Conservation (phyloP, 2,888 invertebrate genomes). For the Eucera pruinosa region DNA sequence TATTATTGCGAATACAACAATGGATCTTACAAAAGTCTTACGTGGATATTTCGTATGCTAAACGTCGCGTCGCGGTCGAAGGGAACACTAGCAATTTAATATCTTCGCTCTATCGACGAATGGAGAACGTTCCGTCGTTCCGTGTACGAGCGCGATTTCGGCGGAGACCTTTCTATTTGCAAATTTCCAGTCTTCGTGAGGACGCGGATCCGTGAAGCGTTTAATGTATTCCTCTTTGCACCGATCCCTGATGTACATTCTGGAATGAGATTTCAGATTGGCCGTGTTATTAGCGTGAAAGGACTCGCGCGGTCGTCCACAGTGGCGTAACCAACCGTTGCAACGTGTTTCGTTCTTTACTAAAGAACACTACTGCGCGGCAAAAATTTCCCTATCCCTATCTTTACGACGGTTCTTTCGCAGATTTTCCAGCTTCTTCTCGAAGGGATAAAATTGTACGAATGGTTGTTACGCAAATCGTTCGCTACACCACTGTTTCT, state of each 20-base stretch:
- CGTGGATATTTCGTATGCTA: background rate
- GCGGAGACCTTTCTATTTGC: background rate
- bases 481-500: constrained; percentile 21
- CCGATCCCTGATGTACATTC: constrained; percentile 33
- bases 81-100: background rate
- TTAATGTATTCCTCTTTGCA: constrained; percentile 13
- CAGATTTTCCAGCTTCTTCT: no score
- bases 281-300: constrained; percentile 26
- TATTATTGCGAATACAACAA: background rate
- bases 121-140: background rate
- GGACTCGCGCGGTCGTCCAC: background rate
- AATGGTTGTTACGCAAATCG: background rate
- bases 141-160: background rate
- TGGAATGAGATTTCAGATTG: constrained; percentile 46
- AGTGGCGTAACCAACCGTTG: constrained; percentile 8
- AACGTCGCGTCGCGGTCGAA: background rate
- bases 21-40: background rate
- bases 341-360: no score
- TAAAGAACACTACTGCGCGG: no score
- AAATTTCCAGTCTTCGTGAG: constrained; percentile 1
- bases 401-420: no score
- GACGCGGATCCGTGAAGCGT: constrained; percentile 1
- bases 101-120: background rate
- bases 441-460: background rate
- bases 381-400: background rate